Evolutionary conservation across 92 coral and sea anemone genomes (phyloP), one percentile per base, ranked within the genome.

Genomic region (Isaurus tuberculatus): DNA sequence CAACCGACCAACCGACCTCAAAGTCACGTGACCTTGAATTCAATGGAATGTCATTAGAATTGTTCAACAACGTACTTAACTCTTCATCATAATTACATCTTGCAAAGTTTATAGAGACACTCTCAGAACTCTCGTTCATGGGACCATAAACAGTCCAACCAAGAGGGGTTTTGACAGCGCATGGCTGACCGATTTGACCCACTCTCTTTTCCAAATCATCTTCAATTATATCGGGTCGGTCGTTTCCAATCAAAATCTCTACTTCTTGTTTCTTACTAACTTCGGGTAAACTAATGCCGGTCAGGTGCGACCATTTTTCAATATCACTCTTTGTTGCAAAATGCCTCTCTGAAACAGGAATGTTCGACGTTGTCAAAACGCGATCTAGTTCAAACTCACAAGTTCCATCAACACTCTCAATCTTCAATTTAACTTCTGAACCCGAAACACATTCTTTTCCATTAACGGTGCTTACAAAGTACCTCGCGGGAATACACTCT

Each of bases 71-170:
- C 26, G 83, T 49, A 51, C 82, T 83, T 30, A 91, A 40, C 32
- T 86, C 89, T 31, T 80, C 73, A 43, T 79, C 86, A 36, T 80
- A 71, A 17, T 64, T 83, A 34, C 83, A 61, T 33, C 51, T 80
- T 57, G 83, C 67, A 83, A 65, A 84, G 40, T 85, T 85, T 17
- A 37, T 57, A 40, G 74, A 79, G 28, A 71, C 40, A 43, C 44
- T 79, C 23, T 83, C 84, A 8, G 84, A 68, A n/a, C 65, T 5
- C 51, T 88, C 86, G 43, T 83, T 78, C 90, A 89, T 82, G 75
- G 90, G 90, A 29, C 88, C 88, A 34, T 67, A 86, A 15, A 90
- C 93, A 30, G 90, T 86, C 90, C 93, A 90, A 51, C 93, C 93
- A 23, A 90, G 80, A 22, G 83, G 85, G 17, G 90, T 82, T 19